A percentile compares a stretch with the other conserved stretches of the same genome.
Conservation (phyloP, 1,140 invertebrate species). For the Cardiocondyla obscurior region DNA sequence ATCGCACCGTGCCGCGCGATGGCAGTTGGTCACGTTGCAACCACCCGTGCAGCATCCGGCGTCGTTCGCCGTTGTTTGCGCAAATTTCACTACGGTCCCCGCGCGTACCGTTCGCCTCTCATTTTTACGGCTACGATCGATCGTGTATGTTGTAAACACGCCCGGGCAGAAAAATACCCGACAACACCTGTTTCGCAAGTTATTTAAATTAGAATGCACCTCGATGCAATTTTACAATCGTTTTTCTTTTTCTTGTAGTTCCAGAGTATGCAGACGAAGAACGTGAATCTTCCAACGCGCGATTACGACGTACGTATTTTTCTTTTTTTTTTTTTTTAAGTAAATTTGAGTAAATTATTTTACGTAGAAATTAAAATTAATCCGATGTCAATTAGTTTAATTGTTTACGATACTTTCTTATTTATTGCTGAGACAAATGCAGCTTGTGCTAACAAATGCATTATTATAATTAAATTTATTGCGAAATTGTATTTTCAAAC, state of each 20-base stretch:
- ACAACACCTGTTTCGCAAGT: neutral
- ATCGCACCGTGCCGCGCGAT: neutral
- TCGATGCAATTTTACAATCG: neutral
- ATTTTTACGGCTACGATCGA: conserved; percentile 15
- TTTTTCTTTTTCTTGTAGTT: conserved; percentile 42
- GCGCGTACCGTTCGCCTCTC: neutral
- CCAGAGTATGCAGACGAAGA: conserved; percentile 74
- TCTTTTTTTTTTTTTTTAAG: no score
- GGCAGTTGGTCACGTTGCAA: neutral
- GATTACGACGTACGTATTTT: conserved; percentile 68
- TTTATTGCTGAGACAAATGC: neutral
- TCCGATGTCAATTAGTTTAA: neutral
- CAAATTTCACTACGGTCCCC: neutral
- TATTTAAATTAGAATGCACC: neutral
- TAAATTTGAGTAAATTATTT: neutral
- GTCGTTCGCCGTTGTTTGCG: neutral
- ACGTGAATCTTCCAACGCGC: conserved; percentile 62
- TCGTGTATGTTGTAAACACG: neutral
- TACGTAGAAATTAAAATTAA: neutral
- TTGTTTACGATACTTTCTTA: neutral
- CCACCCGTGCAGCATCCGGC: neutral
- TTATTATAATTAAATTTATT: neutral
- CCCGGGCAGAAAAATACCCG: neutral
- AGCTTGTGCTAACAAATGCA: neutral
- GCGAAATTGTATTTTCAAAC: neutral